Evolutionary conservation across 2,888 invertebrate genomes (phyloP), one percentile per base, ranked within the genome.

Genomic region (Eupithecia insigniata): DNA sequence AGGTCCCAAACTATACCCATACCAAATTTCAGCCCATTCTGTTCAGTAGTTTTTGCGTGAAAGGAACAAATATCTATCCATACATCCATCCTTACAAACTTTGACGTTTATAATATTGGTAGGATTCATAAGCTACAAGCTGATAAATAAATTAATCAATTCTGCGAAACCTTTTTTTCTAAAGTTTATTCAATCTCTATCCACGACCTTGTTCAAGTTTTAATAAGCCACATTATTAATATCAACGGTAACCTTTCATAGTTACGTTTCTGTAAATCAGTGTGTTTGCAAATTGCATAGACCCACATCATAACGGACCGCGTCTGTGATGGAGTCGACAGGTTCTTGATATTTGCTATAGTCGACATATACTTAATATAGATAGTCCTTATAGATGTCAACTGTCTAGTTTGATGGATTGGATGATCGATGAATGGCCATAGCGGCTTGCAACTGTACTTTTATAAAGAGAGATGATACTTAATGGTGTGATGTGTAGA

Each of bases 221-320:
- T 5, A 39, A 16, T 43, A 43, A 43, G 1, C n/a, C 8, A 6
- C n/a, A n/a, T n/a, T n/a, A 43, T n/a, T n/a, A 46, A 46, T n/a
- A 46, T n/a, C n/a, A n/a, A n/a, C n/a, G 22, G 51, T 10, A 58
- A 16, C 30, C 26, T 28, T 60, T 28, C 30, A 60, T 18, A 60
- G 60, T 18, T 30, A 8, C 16, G 60, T 60, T 32, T 61, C 61
- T 61, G 30, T 61, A n/a, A 61, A 32, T 32, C 61, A 32, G 32
- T 61, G 34, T n/a, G 61, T 32, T 66, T 70, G 76, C 78, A 80
- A 79, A 80, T 80, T 78, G 76, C 75, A 74, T 65, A 72, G 74
- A 79, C 74, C 76, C 73, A 74, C 78, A 78, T 76, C 80, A 79
- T 80, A 79, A 79, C 79, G 79, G 78, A 69, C 65, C 65, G 73